Percentiles rank a stretch among this genome's conserved stretches.
phyloP scores from a whole-genome alignment of 2,888 invertebrate species.

The Glaucopsyche alexis region DNA sequence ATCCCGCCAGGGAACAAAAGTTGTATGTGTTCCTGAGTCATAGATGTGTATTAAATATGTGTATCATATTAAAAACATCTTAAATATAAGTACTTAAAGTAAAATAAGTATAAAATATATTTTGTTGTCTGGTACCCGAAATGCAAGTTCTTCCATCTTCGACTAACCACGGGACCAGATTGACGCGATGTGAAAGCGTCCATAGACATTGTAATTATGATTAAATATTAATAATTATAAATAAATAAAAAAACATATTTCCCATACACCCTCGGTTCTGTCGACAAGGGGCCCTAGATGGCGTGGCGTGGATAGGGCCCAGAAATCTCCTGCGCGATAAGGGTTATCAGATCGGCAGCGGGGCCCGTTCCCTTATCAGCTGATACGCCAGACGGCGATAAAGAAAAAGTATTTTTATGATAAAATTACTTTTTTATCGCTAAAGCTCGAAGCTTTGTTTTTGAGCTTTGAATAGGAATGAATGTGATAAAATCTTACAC shows the following conservation, averaged over 20 bases:
- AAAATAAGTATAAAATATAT: too few species aligned
- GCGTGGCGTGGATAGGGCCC: constrained; percentile 66
- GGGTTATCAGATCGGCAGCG: constrained; percentile 46
- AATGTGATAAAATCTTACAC: neutral
- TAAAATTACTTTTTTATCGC: constrained; percentile 27
- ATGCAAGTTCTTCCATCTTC: too few species aligned
- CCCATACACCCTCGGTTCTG: constrained; percentile 36
- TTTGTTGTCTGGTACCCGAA: too few species aligned
- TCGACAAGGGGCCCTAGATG: constrained; percentile 29
- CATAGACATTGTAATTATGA: too few species aligned
- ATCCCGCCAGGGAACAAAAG: too few species aligned
- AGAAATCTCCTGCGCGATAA: constrained; percentile 67
- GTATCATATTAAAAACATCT: too few species aligned
- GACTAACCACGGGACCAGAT: too few species aligned
- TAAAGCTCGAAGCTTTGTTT: constrained; percentile 14
- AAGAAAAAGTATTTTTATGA: constrained; percentile 21
- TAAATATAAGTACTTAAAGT: too few species aligned
- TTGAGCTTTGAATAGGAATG: constrained; percentile 9
- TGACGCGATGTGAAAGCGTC: too few species aligned
- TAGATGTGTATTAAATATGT: too few species aligned
- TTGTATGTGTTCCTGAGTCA: too few species aligned
- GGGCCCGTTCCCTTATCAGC: constrained; percentile 33
- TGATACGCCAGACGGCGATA: constrained; percentile 20
- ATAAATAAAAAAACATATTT: constrained; percentile 30
- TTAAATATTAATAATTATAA: too few species aligned